Percentiles rank a stretch among this genome's conserved stretches.
These are phyloP conservation scores for Callinectes sapidus DNA, from an alignment of 2,888 invertebrate species.

Conservation along the genomic window DNA sequence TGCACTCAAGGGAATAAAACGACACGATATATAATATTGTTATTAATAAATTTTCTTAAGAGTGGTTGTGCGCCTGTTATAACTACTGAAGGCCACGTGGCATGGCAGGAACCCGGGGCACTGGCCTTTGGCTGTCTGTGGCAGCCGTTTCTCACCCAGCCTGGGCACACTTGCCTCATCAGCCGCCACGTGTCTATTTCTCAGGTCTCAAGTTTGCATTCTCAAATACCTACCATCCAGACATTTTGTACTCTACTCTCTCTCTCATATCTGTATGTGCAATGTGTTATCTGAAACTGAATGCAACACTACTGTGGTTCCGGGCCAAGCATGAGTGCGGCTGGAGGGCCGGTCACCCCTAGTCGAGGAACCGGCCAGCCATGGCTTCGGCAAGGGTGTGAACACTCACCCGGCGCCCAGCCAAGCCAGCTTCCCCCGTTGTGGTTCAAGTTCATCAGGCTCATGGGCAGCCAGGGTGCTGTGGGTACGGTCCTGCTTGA, in stretches of 20 bases:
- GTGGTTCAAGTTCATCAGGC: not conserved
- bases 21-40: not conserved
- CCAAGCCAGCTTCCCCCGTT: not conserved
- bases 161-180: not conserved
- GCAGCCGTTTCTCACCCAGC: not conserved
- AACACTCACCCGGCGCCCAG: not conserved
- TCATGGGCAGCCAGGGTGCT: not conserved
- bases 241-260: not conserved
- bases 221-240: not conserved
- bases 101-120: not conserved
- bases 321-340: not conserved
- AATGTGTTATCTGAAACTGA: not conserved
- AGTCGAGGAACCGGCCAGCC: not conserved
- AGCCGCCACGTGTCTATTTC: not conserved
- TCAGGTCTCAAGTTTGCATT: not conserved
- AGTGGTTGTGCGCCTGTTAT: not conserved
- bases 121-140: not conserved
- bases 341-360: not conserved
- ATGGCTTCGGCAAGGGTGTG: not conserved
- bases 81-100: not conserved
- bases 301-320: not conserved
- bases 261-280: not conserved
- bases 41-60: not conserved
- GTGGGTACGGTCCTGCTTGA: not conserved
- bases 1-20: conserved; percentile 23